These are phyloP conservation scores for Austrolebias charrua DNA, from an alignment of 2,797 vertebrate genomes.

Conservation along the genomic window DNA sequence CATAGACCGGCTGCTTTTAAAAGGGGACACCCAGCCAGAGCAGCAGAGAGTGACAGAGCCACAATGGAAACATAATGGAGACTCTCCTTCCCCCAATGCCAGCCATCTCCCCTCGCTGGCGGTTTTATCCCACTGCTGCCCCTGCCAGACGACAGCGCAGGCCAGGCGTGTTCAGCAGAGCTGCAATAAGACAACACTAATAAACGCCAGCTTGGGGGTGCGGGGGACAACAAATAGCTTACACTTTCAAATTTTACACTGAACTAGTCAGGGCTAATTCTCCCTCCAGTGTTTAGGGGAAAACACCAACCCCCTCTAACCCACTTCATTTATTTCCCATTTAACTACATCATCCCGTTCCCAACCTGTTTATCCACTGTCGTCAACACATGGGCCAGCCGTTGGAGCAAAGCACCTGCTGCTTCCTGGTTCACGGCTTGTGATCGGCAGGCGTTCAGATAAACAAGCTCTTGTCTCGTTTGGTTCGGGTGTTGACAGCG, in stretches of 20 bases:
- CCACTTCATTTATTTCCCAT: conserved; percentile 43
- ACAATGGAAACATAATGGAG: conserved; percentile 75
- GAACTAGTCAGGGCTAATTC: conserved; percentile 75
- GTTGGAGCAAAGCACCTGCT: conserved; percentile 79
- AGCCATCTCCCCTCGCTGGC: conserved; percentile 59
- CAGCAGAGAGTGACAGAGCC: conserved; percentile 75
- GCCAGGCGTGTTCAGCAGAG: conserved; percentile 72
- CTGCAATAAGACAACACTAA: conserved; percentile 73
- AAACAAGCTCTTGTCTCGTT: conserved; percentile 69
- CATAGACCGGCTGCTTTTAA: conserved; percentile 66
- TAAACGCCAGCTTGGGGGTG: conserved; percentile 59
- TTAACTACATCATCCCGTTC: conserved; percentile 53
- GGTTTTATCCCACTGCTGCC: conserved; percentile 53
- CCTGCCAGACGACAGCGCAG: conserved; percentile 54
- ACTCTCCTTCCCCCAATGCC: conserved; percentile 58
- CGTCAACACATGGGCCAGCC: conserved; percentile 64
- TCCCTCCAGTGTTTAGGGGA: conserved; percentile 67
- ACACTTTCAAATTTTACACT: conserved; percentile 71
- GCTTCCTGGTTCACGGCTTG: conserved; percentile 77
- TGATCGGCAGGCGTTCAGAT: conserved; percentile 59
- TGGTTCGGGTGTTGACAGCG: conserved; percentile 67
- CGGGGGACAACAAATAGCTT: conserved; percentile 68
- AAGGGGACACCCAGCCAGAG: conserved; percentile 69
- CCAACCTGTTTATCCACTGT: conserved; percentile 83
- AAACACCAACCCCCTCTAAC: conserved; percentile 60